These are phyloP conservation scores for Condylostylus longicornis DNA, from an alignment of 1,140 invertebrate genomes.

Conservation along the genomic window DNA sequence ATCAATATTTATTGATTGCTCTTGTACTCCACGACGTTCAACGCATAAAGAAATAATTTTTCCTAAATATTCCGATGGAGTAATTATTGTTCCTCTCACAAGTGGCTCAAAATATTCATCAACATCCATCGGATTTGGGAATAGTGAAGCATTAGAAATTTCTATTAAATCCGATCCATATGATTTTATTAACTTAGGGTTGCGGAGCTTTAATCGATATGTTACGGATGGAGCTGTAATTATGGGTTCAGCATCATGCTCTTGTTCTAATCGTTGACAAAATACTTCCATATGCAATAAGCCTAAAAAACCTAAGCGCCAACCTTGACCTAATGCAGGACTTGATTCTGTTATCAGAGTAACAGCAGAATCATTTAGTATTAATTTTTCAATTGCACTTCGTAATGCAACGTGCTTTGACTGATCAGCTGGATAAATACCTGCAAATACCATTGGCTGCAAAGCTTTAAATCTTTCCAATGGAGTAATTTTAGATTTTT, in stretches of 20 bases:
- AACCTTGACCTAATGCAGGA: constrained; percentile 85
- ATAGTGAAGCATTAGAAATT: constrained; percentile 72
- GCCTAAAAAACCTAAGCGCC: constrained; percentile 85
- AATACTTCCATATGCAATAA: constrained; percentile 94
- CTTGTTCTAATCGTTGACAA: constrained; percentile 82
- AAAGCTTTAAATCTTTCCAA: constrained; percentile 53
- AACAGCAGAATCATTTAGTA: constrained; percentile 90
- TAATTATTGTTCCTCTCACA: constrained; percentile 77
- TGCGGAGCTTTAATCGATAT: constrained; percentile 64
- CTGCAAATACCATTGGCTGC: constrained; percentile 87
- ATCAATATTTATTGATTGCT: constrained; percentile 64
- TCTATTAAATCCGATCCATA: constrained; percentile 50
- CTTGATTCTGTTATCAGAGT: constrained; percentile 62
- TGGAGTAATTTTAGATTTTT: constrained; percentile 22
- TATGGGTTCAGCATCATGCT: constrained; percentile 76
- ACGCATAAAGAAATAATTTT: constrained; percentile 56
- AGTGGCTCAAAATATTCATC: constrained; percentile 74
- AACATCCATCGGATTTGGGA: constrained; percentile 54
- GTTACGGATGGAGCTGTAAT: constrained; percentile 89
- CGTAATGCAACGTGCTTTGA: constrained; percentile 58
- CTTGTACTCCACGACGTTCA: constrained; percentile 63
- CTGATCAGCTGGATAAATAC: constrained; percentile 84
- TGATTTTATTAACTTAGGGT: constrained; percentile 44
- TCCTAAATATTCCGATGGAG: constrained; percentile 58
- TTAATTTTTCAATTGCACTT: constrained; percentile 76